Evolutionary conservation across 2,797 vertebrate species (phyloP), one percentile per base, ranked within the genome.

Genomic region (Danio tinwini): DNA sequence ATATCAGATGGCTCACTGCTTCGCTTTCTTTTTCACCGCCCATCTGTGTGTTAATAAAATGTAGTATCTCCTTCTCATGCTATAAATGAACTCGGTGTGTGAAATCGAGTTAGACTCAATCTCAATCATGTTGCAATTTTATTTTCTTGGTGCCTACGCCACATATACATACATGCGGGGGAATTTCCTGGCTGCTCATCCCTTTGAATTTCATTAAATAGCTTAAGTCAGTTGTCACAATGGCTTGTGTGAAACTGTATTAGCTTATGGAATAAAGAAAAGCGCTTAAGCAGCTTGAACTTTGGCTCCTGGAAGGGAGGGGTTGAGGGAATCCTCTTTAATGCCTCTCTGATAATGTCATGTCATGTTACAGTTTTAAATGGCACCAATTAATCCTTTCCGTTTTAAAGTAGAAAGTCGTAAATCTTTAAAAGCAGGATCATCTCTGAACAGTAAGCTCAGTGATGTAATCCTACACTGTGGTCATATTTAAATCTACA

Each of bases 321-420:
- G 69, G 69, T 59, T 73, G 71, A 61, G 74, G 56, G 73, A 85
- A 85, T 70, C 69, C 84, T 78, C 69, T 83, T 87, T 78, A 86
- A 84, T 73, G 58, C 75, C 82, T 79, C 53, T 73, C 79, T 77
- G 81, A 84, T 81, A 86, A 85, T 80, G 74, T 80, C 82, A 61
- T 82, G 80, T 82, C 80, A 84, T 82, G 74, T 83, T 82, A 81
- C 85, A 85, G 78, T 83, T 80, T 80, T 83, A 88, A 88, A 85
- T 81, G 78, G 82, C 80, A 79, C 83, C 75, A 82, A 87, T 85
- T 85, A 87, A 87, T 87, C 83, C 83, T 72, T 29, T 74, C 77
- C 85, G 65, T 81, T 83, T 85, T 78, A 70, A 83, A 84, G 82
- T 76, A 62, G 81, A 82, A 84, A 82, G 80, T 69, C 52, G 59